Evolutionary conservation across 2,888 invertebrate genomes (phyloP), one percentile per base, ranked within the genome.

Genomic region (Agriopis leucophaearia): DNA sequence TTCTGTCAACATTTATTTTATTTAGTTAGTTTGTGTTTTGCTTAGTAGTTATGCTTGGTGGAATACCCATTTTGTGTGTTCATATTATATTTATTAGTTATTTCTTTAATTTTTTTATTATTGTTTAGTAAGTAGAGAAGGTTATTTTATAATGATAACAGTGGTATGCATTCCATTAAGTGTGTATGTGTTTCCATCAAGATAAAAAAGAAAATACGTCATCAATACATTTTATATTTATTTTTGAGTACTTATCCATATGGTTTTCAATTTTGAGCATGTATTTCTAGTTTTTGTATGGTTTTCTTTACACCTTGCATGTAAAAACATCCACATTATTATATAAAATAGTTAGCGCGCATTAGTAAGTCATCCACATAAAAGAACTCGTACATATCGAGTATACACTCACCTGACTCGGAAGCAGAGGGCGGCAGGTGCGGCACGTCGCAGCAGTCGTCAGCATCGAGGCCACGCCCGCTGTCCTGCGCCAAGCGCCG

Each of bases 401-500:
- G 36, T 44, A 27, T 52, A 48, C 13, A 81, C 91, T 90, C 85
- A 94, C 94, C 94, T 89, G 85, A 82, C 79, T 86, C 88, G 80
- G 87, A 92, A 90, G 91, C 94, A 94, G 92, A 93, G 90, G 88
- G 88, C 88, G 88, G 89, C 88, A 72, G 93, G 92, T 84, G 92
- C 91, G 90, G 91, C 92, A 88, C 94, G 91, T 87, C 93, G 92
- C 88, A 93, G 84, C 89, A 93, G 87, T 83, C 92, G 94, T 94
- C 94, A 94, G 93, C 93, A 94, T 78, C 88, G 87, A 81, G 88
- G 90, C 93, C 94, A 94, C 81, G 86, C 91, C 80, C 90, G 92
- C 94, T 94, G 91, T 81, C 94, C 94, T 94, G 93, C 93, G 93
- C 88, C 92, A 93, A 93, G 86, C 89, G 94, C 93, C 93, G 94